Evolutionary conservation across 2,888 invertebrate genomes (phyloP).

Genomic region (Netelia virgata): DNA sequence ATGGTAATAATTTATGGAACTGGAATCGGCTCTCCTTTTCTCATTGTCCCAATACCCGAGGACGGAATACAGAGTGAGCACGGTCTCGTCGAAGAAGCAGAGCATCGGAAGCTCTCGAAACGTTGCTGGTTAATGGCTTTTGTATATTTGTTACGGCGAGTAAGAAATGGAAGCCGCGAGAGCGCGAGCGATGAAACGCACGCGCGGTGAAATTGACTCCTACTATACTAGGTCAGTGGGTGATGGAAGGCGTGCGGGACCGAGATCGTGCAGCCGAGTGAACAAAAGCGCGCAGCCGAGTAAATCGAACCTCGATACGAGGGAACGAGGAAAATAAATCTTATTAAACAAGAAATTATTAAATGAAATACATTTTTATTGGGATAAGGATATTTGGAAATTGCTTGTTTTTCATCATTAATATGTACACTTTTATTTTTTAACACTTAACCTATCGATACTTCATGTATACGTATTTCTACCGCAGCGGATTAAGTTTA

Average conservation of each 20-base stretch:
- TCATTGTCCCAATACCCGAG: slow-evolving; percentile 35
- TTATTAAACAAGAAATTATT: not conserved
- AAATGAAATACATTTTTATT: not conserved
- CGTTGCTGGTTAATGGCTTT: slow-evolving; percentile 21
- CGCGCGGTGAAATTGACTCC: slow-evolving; percentile 77
- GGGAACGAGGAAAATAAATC: not conserved
- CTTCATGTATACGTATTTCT: too few species aligned
- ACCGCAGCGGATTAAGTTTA: too few species aligned
- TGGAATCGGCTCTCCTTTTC: slow-evolving; percentile 32
- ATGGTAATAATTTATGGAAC: slow-evolving; percentile 55
- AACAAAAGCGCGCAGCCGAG: slow-evolving; percentile 9
- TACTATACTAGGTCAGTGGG: slow-evolving; percentile 80
- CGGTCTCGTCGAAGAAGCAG: slow-evolving; percentile 4
- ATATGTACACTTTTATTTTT: not conserved
- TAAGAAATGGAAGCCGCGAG: slow-evolving; percentile 44
- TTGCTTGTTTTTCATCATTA: not conserved
- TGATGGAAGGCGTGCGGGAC: slow-evolving; percentile 71
- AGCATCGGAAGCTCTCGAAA: slow-evolving; percentile 25
- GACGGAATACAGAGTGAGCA: slow-evolving; percentile 27
- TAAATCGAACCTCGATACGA: slow-evolving; percentile 4
- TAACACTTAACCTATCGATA: too few species aligned
- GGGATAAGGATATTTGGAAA: too few species aligned
- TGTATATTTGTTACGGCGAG: slow-evolving; percentile 11
- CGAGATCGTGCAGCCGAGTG: slow-evolving; percentile 9
- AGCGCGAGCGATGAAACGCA: slow-evolving; percentile 39